Evolutionary conservation across 2,797 vertebrate genomes (phyloP), one percentile per base, ranked within the genome.

Genomic region (Heteromormyrus szaboi): DNA sequence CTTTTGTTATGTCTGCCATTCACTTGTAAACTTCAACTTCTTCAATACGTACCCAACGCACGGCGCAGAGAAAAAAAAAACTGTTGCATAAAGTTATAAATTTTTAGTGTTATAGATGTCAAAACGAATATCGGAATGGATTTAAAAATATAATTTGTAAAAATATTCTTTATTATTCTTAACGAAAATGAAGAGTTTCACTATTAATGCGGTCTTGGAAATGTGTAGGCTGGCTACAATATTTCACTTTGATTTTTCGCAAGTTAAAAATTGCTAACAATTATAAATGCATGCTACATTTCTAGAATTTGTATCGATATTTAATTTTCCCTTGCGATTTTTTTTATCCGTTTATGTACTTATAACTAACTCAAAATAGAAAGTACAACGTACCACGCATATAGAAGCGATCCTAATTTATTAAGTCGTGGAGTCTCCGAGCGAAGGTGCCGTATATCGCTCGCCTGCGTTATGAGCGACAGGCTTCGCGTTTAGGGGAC

Each of bases 1-100:
- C 56, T 84, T 79, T 56, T 90, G 89, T 87, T 86, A 85, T 90
- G 59, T 89, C 50, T 90, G 89, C 85, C n/a, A 89, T 59, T 79
- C 83, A 86, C 51, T 56, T 51, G 41, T 41, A 88, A 90, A 90
- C 68, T 76, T 76, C 29, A 17, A 41, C 68, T 76, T 85, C 83
- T 50, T 25, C 48, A 25, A 25, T 6, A 25, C 48, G 48, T 14
- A 50, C 76, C 72, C 19, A 19, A n/a, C 41, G 76, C 41, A 22
- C 41, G 3, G 41, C 17, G 14, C 41, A 50, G 2, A 51, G 44
- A 5, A 5, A 50, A 48, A 51, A 25, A 85, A 51, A 11, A 9
- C 2, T 48, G 11, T 22, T 83, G 41, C 46, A 48, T 0, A 50
- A 85, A 85, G 12, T 50, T 22, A 48, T 85, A 14, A 51, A n/a